Evolutionary conservation across 2,113 vertebrate species (phyloP), one percentile per base, ranked within the genome.

Genomic region (Apaloderma vittatum): DNA sequence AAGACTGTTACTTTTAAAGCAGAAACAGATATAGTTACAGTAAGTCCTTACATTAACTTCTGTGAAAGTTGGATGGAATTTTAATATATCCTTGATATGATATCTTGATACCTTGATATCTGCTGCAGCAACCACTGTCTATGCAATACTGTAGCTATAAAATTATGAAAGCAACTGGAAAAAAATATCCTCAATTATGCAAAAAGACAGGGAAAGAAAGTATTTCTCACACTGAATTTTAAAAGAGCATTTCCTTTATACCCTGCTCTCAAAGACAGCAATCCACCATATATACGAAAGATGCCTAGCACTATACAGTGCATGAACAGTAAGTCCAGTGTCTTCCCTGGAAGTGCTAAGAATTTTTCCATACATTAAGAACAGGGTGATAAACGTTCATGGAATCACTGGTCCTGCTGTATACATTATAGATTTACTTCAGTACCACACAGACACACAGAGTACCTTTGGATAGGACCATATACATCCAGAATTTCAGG

Each of bases 231-330:
- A 37, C 3, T 5, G 23, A 57, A 77, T 46, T 37, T 4, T 14
- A 59, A 68, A 61, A 27, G 7, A 92, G 43, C 67, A 90, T 61
- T 91, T 92, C 84, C 70, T 82, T 58, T 70, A 62, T 30, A 79
- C 48, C 84, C 88, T 94, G 67, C 67, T 89, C 92, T 79, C 88
- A 86, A 85, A 96, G 77, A 72, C 26, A 30, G 37, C 13, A 30
- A 54, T 9, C 18, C 30, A 57, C 10, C 0, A 0, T 9, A 71
- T 71, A 4, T 6, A 46, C 17, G 12, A 71, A 17, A 40, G 49
- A 79, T 22, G 40, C 9, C 16, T 14, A 70, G 29, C n/a, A 58
- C 26, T 49, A 19, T 3, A 55, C 16, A 61, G 19, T 36, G 20
- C 20, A 43, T 37, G n/a, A 26, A 54, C 14, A 17, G 1, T 5